Percentiles rank a stretch among this genome's conserved stretches.
These are phyloP conservation scores for Drosophila neonasuta DNA, from an alignment of 2,888 invertebrate species.

Conservation along the genomic window DNA sequence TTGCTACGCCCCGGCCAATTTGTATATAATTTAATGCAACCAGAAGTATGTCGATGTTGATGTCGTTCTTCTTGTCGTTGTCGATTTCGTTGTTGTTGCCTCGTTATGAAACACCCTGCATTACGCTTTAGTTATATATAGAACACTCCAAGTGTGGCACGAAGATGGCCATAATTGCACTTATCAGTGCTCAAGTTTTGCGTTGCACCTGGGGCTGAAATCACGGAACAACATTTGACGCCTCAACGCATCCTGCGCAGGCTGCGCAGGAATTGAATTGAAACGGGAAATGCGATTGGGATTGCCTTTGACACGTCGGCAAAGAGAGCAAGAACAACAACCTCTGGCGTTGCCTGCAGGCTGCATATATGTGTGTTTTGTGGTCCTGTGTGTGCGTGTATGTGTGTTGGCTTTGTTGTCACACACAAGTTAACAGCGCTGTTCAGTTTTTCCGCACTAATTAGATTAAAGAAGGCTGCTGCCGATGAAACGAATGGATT, in stretches of 20 bases:
- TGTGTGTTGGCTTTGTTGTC: slow-evolving; percentile 56
- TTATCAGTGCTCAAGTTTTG: slow-evolving; percentile 10
- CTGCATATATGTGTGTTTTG: slow-evolving; percentile 36
- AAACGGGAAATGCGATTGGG: slow-evolving; percentile 65
- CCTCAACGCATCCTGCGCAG: slow-evolving; percentile 46
- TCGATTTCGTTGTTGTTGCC: slow-evolving; percentile 6
- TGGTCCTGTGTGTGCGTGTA: slow-evolving; percentile 24
- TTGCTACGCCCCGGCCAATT: slow-evolving; percentile 63
- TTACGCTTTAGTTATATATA: neutral
- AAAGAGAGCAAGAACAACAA: neutral
- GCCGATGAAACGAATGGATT: slow-evolving; percentile 51
- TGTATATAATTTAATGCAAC: slow-evolving; percentile 70
- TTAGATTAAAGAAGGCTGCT: slow-evolving; percentile 72
- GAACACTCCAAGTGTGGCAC: neutral
- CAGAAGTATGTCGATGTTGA: slow-evolving; percentile 35
- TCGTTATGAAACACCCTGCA: slow-evolving; percentile 10
- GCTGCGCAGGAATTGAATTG: slow-evolving; percentile 42
- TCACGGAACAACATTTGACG: slow-evolving; percentile 59
- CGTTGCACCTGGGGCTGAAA: slow-evolving; percentile 49
- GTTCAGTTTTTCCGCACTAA: slow-evolving; percentile 75
- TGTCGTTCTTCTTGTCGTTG: neutral
- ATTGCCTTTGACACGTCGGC: slow-evolving; percentile 70
- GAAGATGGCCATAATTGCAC: slow-evolving; percentile 25
- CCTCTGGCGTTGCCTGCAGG: slow-evolving; percentile 51
- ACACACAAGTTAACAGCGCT: slow-evolving; percentile 66